A percentile compares a stretch with the other conserved stretches of the same genome.
Conservation (phyloP, 2,113 vertebrate genomes). For the Odocoileus hemionus region DNA sequence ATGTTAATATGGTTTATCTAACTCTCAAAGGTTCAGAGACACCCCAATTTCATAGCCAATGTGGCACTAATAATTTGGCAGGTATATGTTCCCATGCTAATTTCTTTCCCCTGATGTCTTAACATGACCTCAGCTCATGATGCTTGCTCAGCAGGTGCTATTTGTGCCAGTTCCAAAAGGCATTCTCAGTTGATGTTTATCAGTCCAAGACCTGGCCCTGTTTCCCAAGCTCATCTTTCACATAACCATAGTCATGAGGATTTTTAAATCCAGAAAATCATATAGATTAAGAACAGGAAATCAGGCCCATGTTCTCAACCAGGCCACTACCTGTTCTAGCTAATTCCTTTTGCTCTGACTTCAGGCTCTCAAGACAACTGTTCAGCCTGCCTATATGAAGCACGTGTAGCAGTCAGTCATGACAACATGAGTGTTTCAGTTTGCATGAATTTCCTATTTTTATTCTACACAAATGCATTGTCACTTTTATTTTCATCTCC, state of each 20-base stretch:
- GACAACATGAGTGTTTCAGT: not conserved
- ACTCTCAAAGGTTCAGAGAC: not conserved
- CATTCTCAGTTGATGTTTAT: not conserved
- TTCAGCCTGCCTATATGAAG: not conserved
- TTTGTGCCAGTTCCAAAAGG: not conserved
- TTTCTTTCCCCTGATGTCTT: not conserved
- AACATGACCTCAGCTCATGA: not conserved
- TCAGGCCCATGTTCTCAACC: not conserved
- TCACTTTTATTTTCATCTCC: not conserved
- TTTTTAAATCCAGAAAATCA: not conserved
- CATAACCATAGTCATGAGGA: not conserved
- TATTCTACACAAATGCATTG: not conserved
- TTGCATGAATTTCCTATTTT: not conserved
- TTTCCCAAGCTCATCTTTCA: not conserved
- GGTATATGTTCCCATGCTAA: not conserved
- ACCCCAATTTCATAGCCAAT: not conserved
- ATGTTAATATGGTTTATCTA: not conserved
- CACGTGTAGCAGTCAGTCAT: not conserved
- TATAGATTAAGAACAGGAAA: not conserved
- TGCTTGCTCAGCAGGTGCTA: not conserved
- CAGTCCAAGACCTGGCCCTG: not conserved
- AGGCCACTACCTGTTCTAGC: not conserved
- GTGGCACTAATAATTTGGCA: not conserved
- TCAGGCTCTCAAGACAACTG: not conserved
- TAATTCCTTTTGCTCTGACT: not conserved